Percentiles rank a stretch among this genome's conserved stretches.
Evolutionary conservation across 53 echinoderm and acorn worm genomes (phyloP).

Genomic region (Zoroaster sp.): DNA sequence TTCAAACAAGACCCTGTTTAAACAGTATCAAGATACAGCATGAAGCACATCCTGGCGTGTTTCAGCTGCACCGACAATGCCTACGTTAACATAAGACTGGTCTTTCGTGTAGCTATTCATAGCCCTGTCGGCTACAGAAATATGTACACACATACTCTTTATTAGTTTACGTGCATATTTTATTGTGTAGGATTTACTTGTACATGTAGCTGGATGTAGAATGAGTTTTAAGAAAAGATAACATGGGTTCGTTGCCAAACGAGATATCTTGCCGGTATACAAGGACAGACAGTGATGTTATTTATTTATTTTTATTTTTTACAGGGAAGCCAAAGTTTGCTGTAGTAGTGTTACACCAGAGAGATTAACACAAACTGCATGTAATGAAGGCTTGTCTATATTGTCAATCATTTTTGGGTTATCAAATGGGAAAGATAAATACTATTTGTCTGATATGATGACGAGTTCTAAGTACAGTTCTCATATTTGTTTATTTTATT

Average conservation of each 20-base stretch:
- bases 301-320: no score
- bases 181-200: slow-evolving; percentile 14
- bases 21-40: slow-evolving; percentile 10
- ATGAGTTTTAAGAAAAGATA: not conserved
- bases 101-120: not conserved
- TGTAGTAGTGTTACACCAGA: not conserved
- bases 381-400: no score
- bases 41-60: not conserved
- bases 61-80: slow-evolving; percentile 31
- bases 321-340: not conserved
- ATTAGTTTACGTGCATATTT: slow-evolving; percentile 35
- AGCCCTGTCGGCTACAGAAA: slow-evolving; percentile 29
- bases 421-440: no score
- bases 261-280: not conserved
- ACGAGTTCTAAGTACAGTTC: no score
- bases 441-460: no score
- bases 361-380: no score
- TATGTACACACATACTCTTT: slow-evolving; percentile 26
- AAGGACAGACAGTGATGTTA: no score
- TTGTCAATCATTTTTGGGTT: no score
- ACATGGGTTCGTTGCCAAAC: not conserved
- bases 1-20: slow-evolving; percentile 22
- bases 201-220: not conserved
- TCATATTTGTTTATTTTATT: no score
- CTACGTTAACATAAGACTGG: not conserved